These are phyloP conservation scores for Hylaeus volcanicus DNA, from an alignment of 1,140 invertebrate species.

Conservation along the genomic window DNA sequence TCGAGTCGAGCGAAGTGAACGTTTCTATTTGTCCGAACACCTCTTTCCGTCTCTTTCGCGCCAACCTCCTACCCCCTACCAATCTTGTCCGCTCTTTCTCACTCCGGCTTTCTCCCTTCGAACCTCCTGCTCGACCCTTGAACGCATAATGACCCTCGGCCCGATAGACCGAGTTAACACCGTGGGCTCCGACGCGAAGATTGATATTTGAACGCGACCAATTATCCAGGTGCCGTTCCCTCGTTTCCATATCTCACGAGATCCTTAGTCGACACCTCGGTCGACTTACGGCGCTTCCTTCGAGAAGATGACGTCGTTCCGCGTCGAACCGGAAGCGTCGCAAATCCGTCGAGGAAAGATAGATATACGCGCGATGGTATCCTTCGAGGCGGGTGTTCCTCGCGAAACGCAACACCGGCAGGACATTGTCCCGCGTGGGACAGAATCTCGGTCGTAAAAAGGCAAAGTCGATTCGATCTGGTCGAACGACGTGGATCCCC, in stretches of 20 bases:
- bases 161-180: slow-evolving; percentile 12
- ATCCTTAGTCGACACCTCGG: neutral
- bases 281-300: too few species aligned
- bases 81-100: slow-evolving; percentile 31
- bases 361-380: neutral
- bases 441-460: slow-evolving; percentile 52
- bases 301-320: too few species aligned
- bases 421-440: slow-evolving; percentile 10
- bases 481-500: slow-evolving; percentile 27
- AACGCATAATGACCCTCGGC: slow-evolving; percentile 22
- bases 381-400: neutral
- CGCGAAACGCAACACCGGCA: neutral
- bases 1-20: slow-evolving; percentile 67
- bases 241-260: neutral
- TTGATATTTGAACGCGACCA: slow-evolving; percentile 69
- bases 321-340: neutral
- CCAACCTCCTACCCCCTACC: slow-evolving; percentile 20
- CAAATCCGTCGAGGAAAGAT: too few species aligned
- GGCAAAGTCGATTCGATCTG: slow-evolving; percentile 61
- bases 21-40: slow-evolving; percentile 78
- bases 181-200: slow-evolving; percentile 35
- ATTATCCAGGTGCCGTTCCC: slow-evolving; percentile 7
- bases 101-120: neutral
- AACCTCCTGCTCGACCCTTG: slow-evolving; percentile 8
- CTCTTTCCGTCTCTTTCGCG: slow-evolving; percentile 48